Conservation (phyloP, 2,113 vertebrate species). For the Anarrhichthys ocellatus region DNA sequence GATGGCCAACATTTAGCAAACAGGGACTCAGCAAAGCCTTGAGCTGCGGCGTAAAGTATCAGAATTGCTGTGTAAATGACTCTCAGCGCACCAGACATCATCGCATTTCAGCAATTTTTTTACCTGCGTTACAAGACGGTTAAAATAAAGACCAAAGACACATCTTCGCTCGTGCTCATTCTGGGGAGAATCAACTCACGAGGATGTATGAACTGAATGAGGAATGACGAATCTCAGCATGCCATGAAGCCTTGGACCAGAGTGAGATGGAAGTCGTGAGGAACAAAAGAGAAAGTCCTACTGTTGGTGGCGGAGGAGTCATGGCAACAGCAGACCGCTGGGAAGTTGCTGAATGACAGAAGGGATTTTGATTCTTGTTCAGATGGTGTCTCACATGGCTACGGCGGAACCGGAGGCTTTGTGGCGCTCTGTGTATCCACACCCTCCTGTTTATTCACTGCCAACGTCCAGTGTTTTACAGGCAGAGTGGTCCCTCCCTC, state of each 20-base stretch:
- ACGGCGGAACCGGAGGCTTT: constrained; percentile 26
- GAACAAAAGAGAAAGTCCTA: constrained; percentile 54
- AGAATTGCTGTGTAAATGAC: constrained; percentile 31
- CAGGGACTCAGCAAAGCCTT: constrained; percentile 39
- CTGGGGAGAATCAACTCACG: constrained; percentile 6
- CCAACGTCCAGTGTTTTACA: constrained; percentile 31
- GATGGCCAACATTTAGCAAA: constrained; percentile 51
- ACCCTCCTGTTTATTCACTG: constrained; percentile 41
- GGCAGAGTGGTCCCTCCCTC: constrained; percentile 5
- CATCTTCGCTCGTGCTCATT: not conserved
- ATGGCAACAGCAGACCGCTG: constrained; percentile 65
- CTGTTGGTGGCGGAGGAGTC: constrained; percentile 54
- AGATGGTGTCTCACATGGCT: constrained; percentile 58
- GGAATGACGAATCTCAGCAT: constrained; percentile 58
- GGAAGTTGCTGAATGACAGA: constrained; percentile 61
- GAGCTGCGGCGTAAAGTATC: constrained; percentile 49
- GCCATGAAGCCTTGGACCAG: constrained; percentile 40
- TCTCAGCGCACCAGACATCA: constrained; percentile 17
- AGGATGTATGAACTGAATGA: constrained; percentile 42
- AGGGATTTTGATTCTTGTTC: constrained; percentile 64
- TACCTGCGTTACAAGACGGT: constrained; percentile 19
- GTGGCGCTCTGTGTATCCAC: constrained; percentile 10
- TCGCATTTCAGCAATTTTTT: not conserved
- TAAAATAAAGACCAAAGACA: constrained; percentile 1
- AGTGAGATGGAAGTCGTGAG: constrained; percentile 16